These are phyloP conservation scores for Sternarchorhynchus goeldii DNA, from an alignment of 2,797 vertebrate genomes.

Conservation along the genomic window DNA sequence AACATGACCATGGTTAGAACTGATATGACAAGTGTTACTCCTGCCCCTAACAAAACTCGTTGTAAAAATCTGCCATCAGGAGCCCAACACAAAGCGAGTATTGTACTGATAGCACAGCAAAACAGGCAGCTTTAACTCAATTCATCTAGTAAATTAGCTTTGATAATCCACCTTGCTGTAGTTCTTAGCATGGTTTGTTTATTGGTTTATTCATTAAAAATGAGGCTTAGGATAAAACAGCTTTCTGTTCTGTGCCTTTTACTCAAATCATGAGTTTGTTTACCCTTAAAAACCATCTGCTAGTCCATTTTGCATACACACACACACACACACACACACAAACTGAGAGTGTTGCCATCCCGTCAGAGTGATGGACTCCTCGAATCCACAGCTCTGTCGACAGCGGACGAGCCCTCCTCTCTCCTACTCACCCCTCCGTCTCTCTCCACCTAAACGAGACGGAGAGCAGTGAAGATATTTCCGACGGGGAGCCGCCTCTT, in stretches of 20 bases:
- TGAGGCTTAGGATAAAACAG: too few relatives aligned
- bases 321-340: constrained; percentile 45
- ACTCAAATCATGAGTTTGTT: background rate
- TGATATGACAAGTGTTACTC: too few relatives aligned
- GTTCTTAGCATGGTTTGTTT: too few relatives aligned
- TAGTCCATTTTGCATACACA: constrained; percentile 15
- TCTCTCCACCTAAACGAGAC: constrained; percentile 76
- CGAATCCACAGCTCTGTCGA: constrained; percentile 72
- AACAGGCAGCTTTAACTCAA: too few relatives aligned
- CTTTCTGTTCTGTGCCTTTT: background rate
- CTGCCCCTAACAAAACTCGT: too few relatives aligned
- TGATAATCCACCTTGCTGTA: too few relatives aligned
- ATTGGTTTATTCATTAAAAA: too few relatives aligned
- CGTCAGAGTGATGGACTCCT: constrained; percentile 73
- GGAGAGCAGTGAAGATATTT: constrained; percentile 76
- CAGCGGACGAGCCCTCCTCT: constrained; percentile 61
- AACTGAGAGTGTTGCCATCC: constrained; percentile 64
- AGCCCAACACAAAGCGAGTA: too few relatives aligned
- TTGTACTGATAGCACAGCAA: too few relatives aligned
- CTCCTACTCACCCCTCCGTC: constrained; percentile 49
- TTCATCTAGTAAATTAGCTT: too few relatives aligned
- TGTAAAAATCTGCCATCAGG: too few relatives aligned
- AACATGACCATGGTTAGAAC: too few relatives aligned
- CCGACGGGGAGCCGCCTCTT: constrained; percentile 59
- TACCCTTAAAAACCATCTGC: background rate